Conservation (phyloP, 2,797 vertebrate genomes). For the Ctenopoma kingsleyae region DNA sequence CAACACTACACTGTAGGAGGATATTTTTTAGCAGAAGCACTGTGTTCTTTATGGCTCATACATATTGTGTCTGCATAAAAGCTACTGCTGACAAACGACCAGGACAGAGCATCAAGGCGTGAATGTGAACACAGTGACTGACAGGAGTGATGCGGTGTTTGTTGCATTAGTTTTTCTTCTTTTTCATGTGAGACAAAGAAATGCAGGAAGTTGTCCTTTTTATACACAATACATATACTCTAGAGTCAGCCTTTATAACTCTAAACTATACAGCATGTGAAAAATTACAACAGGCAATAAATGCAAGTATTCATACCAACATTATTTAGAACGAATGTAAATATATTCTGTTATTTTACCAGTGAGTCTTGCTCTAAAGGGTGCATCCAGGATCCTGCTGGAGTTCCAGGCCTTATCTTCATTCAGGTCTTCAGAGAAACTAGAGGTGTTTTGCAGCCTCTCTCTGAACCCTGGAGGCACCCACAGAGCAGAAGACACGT, state of each 20-base stretch:
- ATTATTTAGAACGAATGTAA: conserved; percentile 3
- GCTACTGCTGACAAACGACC: not conserved
- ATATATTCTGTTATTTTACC: conserved; percentile 66
- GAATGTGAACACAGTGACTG: not conserved
- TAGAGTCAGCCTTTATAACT: no score
- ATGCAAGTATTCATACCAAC: not conserved
- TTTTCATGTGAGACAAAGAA: not conserved
- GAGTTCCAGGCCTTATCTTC: conserved; percentile 79
- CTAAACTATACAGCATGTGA: not conserved
- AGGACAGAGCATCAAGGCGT: not conserved
- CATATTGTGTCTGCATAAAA: not conserved
- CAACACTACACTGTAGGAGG: no score
- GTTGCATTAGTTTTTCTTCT: not conserved
- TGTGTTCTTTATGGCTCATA: not conserved
- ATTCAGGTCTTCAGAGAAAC: conserved; percentile 44
- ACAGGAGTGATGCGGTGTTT: no score
- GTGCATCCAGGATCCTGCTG: conserved; percentile 68
- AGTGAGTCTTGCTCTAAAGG: conserved; percentile 69
- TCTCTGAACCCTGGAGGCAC: conserved; percentile 43
- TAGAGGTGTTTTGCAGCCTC: conserved; percentile 35
- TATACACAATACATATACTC: no score
- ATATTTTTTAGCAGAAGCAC: not conserved
- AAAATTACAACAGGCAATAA: not conserved
- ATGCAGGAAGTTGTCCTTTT: no score
- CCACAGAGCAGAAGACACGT: conserved; percentile 62